phyloP scores from a whole-genome alignment of 2,113 vertebrate species.

The Zosterops pallidus region DNA sequence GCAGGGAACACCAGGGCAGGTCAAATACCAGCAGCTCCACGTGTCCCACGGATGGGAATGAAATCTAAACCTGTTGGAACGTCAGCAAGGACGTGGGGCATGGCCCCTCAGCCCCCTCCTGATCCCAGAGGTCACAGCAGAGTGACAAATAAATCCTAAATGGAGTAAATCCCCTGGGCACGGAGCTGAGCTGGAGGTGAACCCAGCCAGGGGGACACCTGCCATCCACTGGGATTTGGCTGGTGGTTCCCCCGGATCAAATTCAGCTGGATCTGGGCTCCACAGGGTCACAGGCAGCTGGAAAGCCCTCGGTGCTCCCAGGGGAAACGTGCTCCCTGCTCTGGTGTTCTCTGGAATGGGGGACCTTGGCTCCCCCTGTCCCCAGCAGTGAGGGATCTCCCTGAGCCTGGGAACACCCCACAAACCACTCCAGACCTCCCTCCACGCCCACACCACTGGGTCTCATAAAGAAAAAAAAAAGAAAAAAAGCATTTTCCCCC shows the following conservation, averaged over 20 bases:
- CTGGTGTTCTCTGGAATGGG: accelerated
- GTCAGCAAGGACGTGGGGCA: neutral
- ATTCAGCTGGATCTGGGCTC: neutral
- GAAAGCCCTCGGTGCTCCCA: neutral
- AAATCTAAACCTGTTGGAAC: neutral
- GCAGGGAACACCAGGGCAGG: neutral
- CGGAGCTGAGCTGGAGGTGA: accelerated
- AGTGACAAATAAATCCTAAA: neutral
- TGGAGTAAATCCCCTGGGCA: neutral
- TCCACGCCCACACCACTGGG: accelerated
- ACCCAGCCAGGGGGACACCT: accelerated
- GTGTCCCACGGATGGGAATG: neutral
- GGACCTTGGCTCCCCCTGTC: neutral
- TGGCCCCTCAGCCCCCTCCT: accelerated
- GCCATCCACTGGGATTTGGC: neutral
- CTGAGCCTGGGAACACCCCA: neutral
- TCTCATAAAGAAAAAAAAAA: neutral
- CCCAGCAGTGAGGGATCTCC: neutral
- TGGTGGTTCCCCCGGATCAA: neutral
- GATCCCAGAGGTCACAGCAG: neutral
- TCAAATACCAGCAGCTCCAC: neutral
- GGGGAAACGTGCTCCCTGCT: neutral
- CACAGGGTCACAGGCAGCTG: accelerated
- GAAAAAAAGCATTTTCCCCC: neutral
- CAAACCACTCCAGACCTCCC: neutral